These are phyloP conservation scores for Dendrolimus houi DNA, from an alignment of 2,888 invertebrate species.

Conservation along the genomic window DNA sequence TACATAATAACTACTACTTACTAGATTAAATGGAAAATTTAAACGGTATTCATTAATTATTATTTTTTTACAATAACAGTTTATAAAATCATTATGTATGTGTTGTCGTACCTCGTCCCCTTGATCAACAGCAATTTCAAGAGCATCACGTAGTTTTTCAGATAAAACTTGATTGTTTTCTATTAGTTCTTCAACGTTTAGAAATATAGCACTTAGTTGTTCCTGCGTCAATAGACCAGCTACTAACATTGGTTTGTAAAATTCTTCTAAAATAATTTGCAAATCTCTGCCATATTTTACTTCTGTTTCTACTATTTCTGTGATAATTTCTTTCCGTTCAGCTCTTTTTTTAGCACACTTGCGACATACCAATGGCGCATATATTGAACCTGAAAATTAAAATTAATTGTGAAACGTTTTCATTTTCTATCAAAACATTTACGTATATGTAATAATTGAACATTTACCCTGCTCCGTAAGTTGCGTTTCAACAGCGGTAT, in stretches of 20 bases:
- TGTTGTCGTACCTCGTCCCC: conserved; percentile 77
- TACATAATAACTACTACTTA: no score
- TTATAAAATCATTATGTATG: no score
- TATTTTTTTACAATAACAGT: no score
- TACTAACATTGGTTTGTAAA: conserved; percentile 94
- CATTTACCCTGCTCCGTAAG: conserved; percentile 78
- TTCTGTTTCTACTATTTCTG: conserved; percentile 97
- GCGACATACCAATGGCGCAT: conserved; percentile 88
- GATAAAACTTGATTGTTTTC: conserved; percentile 91
- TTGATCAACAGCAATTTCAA: conserved; percentile 90
- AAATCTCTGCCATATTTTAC: conserved; percentile 96
- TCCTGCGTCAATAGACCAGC: conserved; percentile 94
- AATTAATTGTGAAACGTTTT: conserved; percentile 2
- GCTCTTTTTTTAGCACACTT: conserved; percentile 92
- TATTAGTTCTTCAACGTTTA: conserved; percentile 94
- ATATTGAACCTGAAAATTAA: conserved; percentile 77
- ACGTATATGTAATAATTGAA: not conserved
- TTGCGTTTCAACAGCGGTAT: conserved; percentile 85
- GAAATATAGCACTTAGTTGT: conserved; percentile 93
- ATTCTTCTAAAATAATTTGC: conserved; percentile 94
- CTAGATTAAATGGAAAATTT: no score
- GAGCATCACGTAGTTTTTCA: conserved; percentile 88
- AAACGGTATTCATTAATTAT: no score
- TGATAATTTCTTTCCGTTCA: conserved; percentile 95
- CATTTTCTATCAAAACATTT: not conserved